phyloP scores from a whole-genome alignment of 2,888 invertebrate species.

The Liopterus haemorrhoidalis region DNA sequence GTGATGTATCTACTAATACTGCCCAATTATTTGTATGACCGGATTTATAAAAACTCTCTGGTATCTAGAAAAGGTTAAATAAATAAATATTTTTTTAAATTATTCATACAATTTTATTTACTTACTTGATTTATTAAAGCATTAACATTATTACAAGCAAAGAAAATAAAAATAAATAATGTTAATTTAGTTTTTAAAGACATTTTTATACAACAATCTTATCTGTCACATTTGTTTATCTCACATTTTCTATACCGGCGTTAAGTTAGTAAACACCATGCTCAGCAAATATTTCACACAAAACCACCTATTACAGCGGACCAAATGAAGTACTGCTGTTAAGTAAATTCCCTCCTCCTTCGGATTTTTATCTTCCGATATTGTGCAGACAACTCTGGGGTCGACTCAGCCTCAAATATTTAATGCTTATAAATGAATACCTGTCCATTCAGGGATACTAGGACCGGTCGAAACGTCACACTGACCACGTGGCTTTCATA shows the following conservation, averaged over 20 bases:
- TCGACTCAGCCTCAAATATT: too few species aligned
- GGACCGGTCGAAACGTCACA: too few species aligned
- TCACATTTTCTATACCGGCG: too few species aligned
- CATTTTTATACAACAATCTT: background rate
- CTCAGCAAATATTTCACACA: background rate
- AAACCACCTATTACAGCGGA: background rate
- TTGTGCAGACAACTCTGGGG: too few species aligned
- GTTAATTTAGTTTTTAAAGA: background rate
- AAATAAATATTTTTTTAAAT: background rate
- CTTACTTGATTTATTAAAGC: constrained; percentile 4
- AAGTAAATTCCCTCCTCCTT: too few species aligned
- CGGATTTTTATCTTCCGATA: too few species aligned
- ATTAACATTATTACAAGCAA: background rate
- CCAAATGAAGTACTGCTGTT: too few species aligned
- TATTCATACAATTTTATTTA: background rate
- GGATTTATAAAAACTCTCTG: constrained; percentile 49
- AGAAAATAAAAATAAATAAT: background rate
- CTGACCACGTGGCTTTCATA: too few species aligned
- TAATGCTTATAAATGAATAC: too few species aligned
- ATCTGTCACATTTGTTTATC: too few species aligned
- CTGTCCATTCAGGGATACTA: too few species aligned
- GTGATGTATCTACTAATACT: constrained; percentile 94
- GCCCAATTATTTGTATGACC: constrained; percentile 99
- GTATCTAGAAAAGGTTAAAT: constrained; percentile 10
- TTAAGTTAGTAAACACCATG: too few species aligned